Evolutionary conservation across 2,113 vertebrate species (phyloP), one percentile per base, ranked within the genome.

Genomic region (Charina bottae): DNA sequence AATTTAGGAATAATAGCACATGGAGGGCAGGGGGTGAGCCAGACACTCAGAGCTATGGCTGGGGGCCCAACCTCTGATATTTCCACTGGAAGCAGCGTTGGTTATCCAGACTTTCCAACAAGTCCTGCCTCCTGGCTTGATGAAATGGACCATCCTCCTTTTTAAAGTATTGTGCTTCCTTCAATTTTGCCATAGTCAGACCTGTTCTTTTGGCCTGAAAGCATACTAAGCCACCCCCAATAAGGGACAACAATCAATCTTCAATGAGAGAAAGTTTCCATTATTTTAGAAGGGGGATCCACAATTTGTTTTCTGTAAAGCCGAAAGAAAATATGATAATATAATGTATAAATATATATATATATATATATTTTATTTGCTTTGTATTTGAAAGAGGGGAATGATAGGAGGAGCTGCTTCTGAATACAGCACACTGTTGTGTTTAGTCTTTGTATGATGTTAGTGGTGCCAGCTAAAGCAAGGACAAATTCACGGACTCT

Each of bases 121-220:
- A 99, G 99, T 96, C 99, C 99, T 0, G 99, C 98, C 89, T 99
- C 99, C n/a, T 99, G 99, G 99, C 98, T 99, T 89, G 99, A 99
- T 23, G 99, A 99, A 96, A 99, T 99, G 99, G 99, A 99, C 98
- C 99, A 99, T 96, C 98, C 99, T 95, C 99, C 99, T 96, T 99
- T 99, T 97, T 99, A 98, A 91, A 98, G 94, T 83, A 21, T 90
- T 85, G 72, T 23, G 90, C 13, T 33, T 92, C 91, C 55, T 93
- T 91, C 84, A 91, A 15, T 91, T 59, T 64, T 85, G 49, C 46
- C 87, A 85, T 92, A 85, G 84, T 28, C 92, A 60, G 92, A 15
- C 58, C 86, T 72, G 24, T 89, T 93, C 87, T 90, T 62, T 91
- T 91, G 94, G 94, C 94, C 92, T 94, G 94, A 96, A 89, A 95